These are phyloP conservation scores for Hydropotes inermis DNA, from an alignment of 2,113 vertebrate genomes.

Conservation along the genomic window DNA sequence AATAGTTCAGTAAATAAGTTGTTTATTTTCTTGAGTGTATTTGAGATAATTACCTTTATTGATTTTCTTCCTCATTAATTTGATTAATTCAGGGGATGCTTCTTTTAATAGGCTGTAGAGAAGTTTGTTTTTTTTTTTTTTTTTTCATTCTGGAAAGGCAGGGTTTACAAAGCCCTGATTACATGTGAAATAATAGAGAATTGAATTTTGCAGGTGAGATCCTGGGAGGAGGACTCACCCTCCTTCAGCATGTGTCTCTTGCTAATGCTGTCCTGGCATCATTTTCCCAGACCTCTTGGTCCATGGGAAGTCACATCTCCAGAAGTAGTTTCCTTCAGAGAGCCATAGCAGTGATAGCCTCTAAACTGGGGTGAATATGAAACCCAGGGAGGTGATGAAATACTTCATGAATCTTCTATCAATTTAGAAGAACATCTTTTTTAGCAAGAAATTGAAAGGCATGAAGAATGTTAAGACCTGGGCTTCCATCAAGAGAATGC, in stretches of 20 bases:
- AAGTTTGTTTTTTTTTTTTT: not conserved
- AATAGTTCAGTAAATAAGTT: conserved; percentile 42
- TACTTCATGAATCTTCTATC: not conserved
- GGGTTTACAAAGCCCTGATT: not conserved
- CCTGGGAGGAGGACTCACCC: no score
- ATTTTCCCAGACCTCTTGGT: not conserved
- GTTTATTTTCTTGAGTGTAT: conserved; percentile 56
- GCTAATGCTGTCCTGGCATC: not conserved
- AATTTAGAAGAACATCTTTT: not conserved
- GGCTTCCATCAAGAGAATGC: not conserved
- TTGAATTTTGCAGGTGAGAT: not conserved
- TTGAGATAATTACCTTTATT: conserved; percentile 65
- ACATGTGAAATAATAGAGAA: not conserved
- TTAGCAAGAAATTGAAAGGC: not conserved
- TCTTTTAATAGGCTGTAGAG: not conserved
- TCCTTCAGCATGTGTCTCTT: not conserved
- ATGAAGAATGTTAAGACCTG: not conserved
- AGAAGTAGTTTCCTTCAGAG: not conserved
- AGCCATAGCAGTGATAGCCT: not conserved
- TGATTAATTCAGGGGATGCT: conserved; percentile 24
- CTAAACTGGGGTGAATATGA: not conserved
- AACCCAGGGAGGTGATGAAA: not conserved
- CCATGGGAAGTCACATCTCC: not conserved
- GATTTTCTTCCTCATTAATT: conserved; percentile 50
- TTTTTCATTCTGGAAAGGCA: not conserved